Conservation (phyloP, 2,113 vertebrate species). For the Salvelinus sp. region DNA sequence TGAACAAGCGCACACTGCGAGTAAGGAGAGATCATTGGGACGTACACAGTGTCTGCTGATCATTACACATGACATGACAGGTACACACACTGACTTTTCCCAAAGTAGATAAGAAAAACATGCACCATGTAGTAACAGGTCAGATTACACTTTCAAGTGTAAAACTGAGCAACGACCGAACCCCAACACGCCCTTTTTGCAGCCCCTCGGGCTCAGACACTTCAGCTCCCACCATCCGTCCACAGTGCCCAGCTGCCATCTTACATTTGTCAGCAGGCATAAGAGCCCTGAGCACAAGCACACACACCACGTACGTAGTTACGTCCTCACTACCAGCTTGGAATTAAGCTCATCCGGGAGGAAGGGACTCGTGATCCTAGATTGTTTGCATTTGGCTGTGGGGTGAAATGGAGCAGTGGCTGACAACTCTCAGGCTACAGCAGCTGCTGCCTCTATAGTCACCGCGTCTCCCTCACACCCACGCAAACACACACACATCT, state of each 20-base stretch:
- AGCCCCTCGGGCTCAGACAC: background rate
- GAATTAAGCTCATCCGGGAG: constrained; percentile 11
- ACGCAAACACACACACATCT: background rate
- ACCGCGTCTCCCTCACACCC: background rate
- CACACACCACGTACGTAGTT: constrained; percentile 33
- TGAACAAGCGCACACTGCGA: too few species aligned
- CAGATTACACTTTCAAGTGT: too few species aligned
- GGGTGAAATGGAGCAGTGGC: constrained; percentile 1
- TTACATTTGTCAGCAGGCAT: constrained; percentile 44
- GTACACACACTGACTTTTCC: too few species aligned
- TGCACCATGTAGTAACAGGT: too few species aligned
- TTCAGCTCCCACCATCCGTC: background rate
- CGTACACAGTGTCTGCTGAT: too few species aligned
- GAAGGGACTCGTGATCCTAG: background rate
- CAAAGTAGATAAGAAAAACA: too few species aligned
- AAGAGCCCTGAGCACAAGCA: constrained; percentile 18
- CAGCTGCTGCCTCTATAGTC: constrained; percentile 1
- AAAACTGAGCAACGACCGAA: too few species aligned
- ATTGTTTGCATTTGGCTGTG: constrained; percentile 34
- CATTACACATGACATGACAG: too few species aligned
- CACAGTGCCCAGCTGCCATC: constrained; percentile 40
- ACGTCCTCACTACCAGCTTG: constrained; percentile 32
- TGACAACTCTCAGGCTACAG: constrained; percentile 4
- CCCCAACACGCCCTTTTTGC: too few species aligned
- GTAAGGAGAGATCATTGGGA: too few species aligned